phyloP scores from a whole-genome alignment of 2,888 invertebrate species.

The Ophioninae sp. region DNA sequence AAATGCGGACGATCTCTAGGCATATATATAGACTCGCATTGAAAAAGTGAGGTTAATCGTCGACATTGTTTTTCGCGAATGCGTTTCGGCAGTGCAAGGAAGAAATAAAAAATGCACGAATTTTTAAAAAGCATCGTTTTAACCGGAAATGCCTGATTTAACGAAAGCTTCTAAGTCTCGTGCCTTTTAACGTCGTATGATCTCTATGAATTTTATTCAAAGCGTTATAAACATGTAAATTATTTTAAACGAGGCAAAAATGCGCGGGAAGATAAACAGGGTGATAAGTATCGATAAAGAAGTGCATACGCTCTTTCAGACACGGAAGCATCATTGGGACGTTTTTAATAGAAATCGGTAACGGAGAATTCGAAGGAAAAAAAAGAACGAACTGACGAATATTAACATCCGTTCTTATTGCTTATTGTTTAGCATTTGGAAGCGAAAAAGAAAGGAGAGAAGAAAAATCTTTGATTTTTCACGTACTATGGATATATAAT shows the following conservation, averaged over 20 bases:
- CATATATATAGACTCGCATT: slow-evolving; percentile 17
- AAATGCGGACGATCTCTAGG: slow-evolving; percentile 22
- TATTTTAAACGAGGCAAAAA: slow-evolving; percentile 75
- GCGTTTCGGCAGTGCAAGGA: slow-evolving; percentile 29
- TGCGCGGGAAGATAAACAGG: slow-evolving; percentile 62
- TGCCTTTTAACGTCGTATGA: slow-evolving; percentile 75
- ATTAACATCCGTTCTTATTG: slow-evolving; percentile 22
- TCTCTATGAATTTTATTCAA: slow-evolving; percentile 74
- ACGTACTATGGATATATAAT: slow-evolving; percentile 67
- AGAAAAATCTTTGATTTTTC: slow-evolving; percentile 70
- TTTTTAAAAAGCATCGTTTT: slow-evolving; percentile 69
- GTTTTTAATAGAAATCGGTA: slow-evolving; percentile 47
- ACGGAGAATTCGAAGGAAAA: neutral
- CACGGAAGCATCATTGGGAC: slow-evolving; percentile 61
- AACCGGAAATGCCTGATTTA: slow-evolving; percentile 71
- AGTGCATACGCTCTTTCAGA: slow-evolving; percentile 62
- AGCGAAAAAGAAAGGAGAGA: neutral
- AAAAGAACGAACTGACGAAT: slow-evolving; percentile 29
- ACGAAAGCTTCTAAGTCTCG: slow-evolving; percentile 74
- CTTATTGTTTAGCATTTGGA: slow-evolving; percentile 42
- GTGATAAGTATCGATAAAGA: slow-evolving; percentile 71
- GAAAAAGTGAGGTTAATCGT: slow-evolving; percentile 4
- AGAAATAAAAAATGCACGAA: slow-evolving; percentile 51
- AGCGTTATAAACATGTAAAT: slow-evolving; percentile 69
- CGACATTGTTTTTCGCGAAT: slow-evolving; percentile 23